Evolutionary conservation across 2,797 vertebrate genomes (phyloP).

Genomic region (Brotula barbata): DNA sequence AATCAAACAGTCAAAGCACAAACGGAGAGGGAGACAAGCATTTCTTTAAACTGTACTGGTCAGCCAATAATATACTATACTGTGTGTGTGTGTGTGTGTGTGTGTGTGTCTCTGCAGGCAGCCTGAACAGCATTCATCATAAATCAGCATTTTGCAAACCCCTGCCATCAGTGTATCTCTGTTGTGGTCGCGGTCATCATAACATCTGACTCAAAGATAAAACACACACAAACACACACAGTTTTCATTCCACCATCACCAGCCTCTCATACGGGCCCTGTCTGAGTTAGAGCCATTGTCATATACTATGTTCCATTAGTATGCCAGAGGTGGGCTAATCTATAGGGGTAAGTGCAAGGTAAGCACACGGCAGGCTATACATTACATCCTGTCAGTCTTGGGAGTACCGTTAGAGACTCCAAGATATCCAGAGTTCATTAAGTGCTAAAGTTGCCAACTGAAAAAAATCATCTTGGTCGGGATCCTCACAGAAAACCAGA

Average conservation of each 20-base stretch:
- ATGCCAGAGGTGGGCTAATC: conserved; percentile 24
- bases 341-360: conserved; percentile 34
- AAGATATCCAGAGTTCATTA: conserved; percentile 37
- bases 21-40: conserved; percentile 11
- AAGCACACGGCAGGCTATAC: conserved; percentile 29
- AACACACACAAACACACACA: neutral
- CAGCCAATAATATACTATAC: too few species aligned
- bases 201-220: neutral
- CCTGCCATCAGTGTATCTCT: conserved; percentile 22
- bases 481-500: conserved; percentile 1
- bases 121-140: conserved; percentile 35
- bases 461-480: neutral
- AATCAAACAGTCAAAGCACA: conserved; percentile 19
- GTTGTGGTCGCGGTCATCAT: neutral
- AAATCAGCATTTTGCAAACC: conserved; percentile 30
- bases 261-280: neutral
- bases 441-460: conserved; percentile 16
- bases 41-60: conserved; percentile 14
- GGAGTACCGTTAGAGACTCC: conserved; percentile 14
- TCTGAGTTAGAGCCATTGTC: neutral
- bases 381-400: conserved; percentile 8
- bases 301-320: conserved; percentile 3
- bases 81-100: neutral
- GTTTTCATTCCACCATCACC: neutral
- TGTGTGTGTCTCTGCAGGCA: neutral